Percentiles rank a stretch among this genome's conserved stretches.
Evolutionary conservation across 2,888 invertebrate genomes (phyloP).

Genomic region (Apamea anceps): DNA sequence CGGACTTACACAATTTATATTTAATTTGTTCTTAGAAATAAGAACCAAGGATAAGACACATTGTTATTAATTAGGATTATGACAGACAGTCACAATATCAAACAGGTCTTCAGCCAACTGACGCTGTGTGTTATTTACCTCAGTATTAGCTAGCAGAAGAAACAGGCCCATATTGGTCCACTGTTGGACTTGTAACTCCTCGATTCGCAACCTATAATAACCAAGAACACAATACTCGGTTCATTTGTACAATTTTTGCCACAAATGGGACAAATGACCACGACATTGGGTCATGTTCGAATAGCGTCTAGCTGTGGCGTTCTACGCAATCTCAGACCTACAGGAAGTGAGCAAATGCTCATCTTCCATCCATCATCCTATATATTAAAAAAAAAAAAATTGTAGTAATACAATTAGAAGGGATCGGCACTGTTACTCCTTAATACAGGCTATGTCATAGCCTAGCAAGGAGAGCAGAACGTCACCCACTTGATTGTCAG

Average conservation of each 20-base stretch:
- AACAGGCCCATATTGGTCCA: not conserved
- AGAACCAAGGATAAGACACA: too few species aligned
- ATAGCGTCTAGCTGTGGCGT: not conserved
- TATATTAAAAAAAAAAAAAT: too few species aligned
- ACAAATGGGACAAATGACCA: not conserved
- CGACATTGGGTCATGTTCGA: not conserved
- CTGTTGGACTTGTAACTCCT: not conserved
- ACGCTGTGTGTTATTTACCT: not conserved
- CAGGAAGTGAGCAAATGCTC: constrained; percentile 23
- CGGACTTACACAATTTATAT: too few species aligned
- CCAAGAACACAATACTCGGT: not conserved
- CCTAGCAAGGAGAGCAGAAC: too few species aligned
- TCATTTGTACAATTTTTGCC: not conserved
- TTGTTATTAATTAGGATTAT: too few species aligned
- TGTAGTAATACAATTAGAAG: too few species aligned
- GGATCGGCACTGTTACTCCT: too few species aligned
- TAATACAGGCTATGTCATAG: too few species aligned
- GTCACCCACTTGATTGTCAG: too few species aligned
- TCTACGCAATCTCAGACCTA: constrained; percentile 1
- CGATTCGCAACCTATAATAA: not conserved
- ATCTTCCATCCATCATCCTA: not conserved
- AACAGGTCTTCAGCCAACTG: not conserved
- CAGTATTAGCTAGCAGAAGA: not conserved
- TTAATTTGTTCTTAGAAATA: too few species aligned
- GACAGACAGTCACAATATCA: too few species aligned